phyloP scores from a whole-genome alignment of 2,113 vertebrate species.

The Malurus cyaneus region DNA sequence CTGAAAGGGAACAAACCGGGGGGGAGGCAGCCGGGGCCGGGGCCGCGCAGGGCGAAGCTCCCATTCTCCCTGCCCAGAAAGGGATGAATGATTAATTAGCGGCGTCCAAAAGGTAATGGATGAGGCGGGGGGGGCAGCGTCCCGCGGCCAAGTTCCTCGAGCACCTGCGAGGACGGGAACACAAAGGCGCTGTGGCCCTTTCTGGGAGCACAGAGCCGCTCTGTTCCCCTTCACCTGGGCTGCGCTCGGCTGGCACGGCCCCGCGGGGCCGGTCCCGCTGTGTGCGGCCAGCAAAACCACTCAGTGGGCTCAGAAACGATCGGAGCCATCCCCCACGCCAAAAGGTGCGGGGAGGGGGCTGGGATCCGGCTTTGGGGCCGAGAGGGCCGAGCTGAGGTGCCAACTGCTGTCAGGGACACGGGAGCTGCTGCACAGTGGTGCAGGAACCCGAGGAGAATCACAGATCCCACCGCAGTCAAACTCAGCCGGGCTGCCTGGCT shows the following conservation, averaged over 20 bases:
- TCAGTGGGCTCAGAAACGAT: background rate
- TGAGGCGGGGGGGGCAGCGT: constrained; percentile 61
- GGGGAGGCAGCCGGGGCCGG: constrained; percentile 67
- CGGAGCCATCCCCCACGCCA: background rate
- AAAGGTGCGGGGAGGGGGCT: background rate
- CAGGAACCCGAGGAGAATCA: too few species aligned
- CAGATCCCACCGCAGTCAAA: background rate
- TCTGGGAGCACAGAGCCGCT: constrained; percentile 55
- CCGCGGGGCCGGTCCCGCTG: background rate
- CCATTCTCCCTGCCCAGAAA: constrained; percentile 75
- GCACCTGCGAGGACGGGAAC: constrained; percentile 76
- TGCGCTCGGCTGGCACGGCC: constrained; percentile 48
- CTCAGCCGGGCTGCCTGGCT: background rate
- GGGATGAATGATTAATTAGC: constrained; percentile 79
- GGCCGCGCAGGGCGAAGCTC: constrained; percentile 68
- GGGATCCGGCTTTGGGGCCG: background rate
- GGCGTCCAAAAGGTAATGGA: constrained; percentile 76
- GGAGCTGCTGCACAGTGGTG: rapidly evolving
- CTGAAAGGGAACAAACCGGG: constrained; percentile 84
- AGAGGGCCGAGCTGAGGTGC: background rate
- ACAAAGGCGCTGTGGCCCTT: background rate
- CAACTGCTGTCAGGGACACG: background rate
- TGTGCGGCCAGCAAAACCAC: background rate
- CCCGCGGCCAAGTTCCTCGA: constrained; percentile 66
- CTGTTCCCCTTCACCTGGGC: constrained; percentile 74